Evolutionary conservation across 2,888 invertebrate genomes (phyloP), one percentile per base, ranked within the genome.

Genomic region (Eupithecia centaureata): DNA sequence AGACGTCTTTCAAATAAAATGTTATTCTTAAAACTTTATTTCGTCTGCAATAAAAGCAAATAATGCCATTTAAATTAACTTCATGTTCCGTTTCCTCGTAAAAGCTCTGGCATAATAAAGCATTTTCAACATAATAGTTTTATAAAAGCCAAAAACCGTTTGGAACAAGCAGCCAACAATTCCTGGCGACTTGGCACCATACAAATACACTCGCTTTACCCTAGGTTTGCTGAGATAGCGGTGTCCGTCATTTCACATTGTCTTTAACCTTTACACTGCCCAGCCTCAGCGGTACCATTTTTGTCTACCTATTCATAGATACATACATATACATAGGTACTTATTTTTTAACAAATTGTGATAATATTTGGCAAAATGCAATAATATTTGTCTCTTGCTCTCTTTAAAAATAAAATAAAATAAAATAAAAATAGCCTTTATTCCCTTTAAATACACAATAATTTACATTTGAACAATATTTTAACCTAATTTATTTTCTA

Each of bases 111-210:
- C 59, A 27, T 42, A 28, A 70, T 67, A 67, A 70, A 63, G 60
- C 65, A 62, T 60, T 62, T 57, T 38, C 32, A 58, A 56, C 60
- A 57, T 66, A 70, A 70, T 70, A 66, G 66, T 67, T 70, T 70
- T 66, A 35, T 70, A 67, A 70, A 66, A 66, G 70, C 61, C 61
- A 52, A 60, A 64, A 66, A 58, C 61, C 22, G 66, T 65, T 70
- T 69, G 18, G 30, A 57, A 63, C 56, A 56, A 63, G 61, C 57
- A 61, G 66, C 63, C 66, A 66, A 61, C 65, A 56, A 56, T 65
- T 63, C 13, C 42, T 65, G 71, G 65, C 63, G 71, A 76, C 73
- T 81, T 82, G 77, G 79, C 79, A 75, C 77, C 78, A 76, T 78
- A 75, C 76, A 76, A 79, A 81, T 61, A 63, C 38, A 63, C 63